Conservation (phyloP, 2,888 invertebrate genomes). For the Aphodius granarius region DNA sequence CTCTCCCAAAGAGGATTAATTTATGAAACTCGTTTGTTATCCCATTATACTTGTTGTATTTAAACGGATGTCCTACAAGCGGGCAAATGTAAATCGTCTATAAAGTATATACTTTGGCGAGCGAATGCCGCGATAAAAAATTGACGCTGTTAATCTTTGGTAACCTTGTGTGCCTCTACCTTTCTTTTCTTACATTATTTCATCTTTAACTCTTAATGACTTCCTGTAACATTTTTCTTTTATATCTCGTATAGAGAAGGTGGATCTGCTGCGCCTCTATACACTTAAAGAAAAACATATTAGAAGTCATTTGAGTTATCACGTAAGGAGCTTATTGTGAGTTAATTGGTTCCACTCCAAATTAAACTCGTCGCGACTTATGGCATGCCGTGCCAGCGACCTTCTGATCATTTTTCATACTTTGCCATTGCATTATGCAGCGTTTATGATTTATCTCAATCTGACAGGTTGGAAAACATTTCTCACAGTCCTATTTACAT, state of each 20-base stretch:
- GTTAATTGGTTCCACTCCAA: neutral
- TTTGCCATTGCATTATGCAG: neutral
- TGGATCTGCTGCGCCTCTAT: neutral
- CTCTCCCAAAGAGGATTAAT: constrained; percentile 17
- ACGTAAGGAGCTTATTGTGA: neutral
- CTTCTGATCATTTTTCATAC: neutral
- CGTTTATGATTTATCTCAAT: neutral
- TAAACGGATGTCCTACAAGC: constrained; percentile 5
- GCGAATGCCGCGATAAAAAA: constrained; percentile 2
- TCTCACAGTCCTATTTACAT: neutral
- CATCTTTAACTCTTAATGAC: neutral
- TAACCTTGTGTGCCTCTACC: neutral
- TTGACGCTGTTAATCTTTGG: constrained; percentile 5
- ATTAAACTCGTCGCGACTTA: neutral
- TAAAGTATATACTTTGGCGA: neutral
- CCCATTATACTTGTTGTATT: constrained; percentile 20
- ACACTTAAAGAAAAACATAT: neutral
- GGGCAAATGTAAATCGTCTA: neutral
- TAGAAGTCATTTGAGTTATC: neutral
- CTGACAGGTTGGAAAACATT: neutral
- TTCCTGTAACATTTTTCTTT: neutral
- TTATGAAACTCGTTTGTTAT: constrained; percentile 22
- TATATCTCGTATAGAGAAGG: neutral
- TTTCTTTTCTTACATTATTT: neutral
- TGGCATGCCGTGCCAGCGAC: neutral